These are phyloP conservation scores for Oligia strigilis DNA, from an alignment of 2,888 invertebrate species.

Conservation along the genomic window DNA sequence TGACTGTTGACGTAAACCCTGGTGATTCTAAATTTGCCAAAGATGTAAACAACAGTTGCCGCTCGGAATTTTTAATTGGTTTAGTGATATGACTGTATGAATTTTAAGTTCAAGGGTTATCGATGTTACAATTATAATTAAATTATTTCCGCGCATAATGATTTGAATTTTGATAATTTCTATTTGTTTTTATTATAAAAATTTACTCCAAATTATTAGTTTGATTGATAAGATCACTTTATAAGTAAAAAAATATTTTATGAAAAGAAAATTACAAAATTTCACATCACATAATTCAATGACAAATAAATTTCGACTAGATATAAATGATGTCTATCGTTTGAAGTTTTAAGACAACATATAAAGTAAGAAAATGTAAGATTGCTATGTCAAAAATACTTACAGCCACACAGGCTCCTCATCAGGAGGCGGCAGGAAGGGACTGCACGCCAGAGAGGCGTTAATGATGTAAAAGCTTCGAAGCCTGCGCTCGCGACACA, in stretches of 20 bases:
- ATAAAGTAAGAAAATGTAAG: background rate
- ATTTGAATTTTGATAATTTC: background rate
- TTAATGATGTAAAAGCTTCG: constrained; percentile 92
- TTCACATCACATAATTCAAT: background rate
- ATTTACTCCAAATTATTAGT: background rate
- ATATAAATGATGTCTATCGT: background rate
- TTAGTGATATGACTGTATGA: background rate
- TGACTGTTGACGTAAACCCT: no score
- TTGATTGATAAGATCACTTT: background rate
- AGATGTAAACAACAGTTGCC: background rate
- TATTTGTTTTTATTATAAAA: background rate
- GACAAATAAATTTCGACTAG: background rate
- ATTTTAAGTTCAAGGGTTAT: background rate
- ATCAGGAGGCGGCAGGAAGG: constrained; percentile 93
- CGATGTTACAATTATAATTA: background rate
- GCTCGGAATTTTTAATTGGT: background rate
- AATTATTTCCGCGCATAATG: background rate
- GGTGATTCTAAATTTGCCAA: background rate
- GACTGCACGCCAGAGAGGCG: constrained; percentile 91
- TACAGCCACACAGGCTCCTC: constrained; percentile 91
- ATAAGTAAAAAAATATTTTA: background rate
- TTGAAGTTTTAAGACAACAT: background rate
- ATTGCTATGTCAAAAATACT: constrained; percentile 72
- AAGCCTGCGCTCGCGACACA: constrained; percentile 92
- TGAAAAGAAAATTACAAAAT: background rate